phyloP scores from a whole-genome alignment of 2,113 vertebrate species.

The Aldabrachelys gigantea region DNA sequence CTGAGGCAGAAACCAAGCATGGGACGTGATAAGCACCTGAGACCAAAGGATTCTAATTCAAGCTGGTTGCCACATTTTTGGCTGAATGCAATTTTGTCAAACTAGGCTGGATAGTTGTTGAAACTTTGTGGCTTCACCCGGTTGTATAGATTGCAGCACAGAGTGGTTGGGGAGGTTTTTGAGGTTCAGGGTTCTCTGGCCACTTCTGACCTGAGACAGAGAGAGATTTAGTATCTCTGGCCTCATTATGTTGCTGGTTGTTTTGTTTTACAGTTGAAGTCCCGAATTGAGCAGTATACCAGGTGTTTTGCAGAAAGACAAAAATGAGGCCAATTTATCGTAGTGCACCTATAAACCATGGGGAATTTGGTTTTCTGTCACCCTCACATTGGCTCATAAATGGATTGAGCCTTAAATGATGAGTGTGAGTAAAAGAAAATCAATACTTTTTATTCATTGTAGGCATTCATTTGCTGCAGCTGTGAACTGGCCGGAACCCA shows the following conservation, averaged over 20 bases:
- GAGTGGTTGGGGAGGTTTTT: background rate
- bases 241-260: background rate
- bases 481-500: slow-evolving; percentile 1
- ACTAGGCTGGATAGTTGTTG: fast-evolving
- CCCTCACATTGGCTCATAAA: background rate
- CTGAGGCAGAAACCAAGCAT: background rate
- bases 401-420: background rate
- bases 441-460: background rate
- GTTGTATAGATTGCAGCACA: background rate
- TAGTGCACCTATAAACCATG: background rate
- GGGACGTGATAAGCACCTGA: background rate
- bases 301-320: background rate
- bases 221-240: background rate
- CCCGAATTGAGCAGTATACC: background rate
- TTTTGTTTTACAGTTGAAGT: background rate
- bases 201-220: background rate
- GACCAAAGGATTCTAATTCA: background rate
- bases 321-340: background rate
- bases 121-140: background rate
- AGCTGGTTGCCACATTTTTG: fast-evolving
- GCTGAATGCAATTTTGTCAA: background rate
- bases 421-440: slow-evolving; percentile 33
- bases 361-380: background rate
- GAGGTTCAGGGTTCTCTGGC: background rate
- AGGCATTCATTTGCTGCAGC: background rate